These are phyloP conservation scores for Anoplius nigerrimus DNA, from an alignment of 2,888 invertebrate genomes.

Conservation along the genomic window DNA sequence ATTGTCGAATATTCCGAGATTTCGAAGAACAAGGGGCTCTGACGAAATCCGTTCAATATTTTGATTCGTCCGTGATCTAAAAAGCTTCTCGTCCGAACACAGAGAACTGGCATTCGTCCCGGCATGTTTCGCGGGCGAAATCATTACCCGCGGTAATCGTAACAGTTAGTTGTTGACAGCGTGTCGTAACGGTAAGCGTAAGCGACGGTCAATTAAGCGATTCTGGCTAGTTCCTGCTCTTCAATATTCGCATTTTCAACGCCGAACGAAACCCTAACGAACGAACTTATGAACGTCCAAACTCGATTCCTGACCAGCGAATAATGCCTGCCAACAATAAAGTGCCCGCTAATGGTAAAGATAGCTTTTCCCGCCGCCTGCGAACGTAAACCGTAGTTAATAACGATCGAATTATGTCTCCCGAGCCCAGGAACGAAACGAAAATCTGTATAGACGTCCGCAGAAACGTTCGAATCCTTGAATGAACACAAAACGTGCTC, in stretches of 20 bases:
- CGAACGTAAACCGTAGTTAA: conserved; percentile 10
- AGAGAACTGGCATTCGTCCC: too few relatives aligned
- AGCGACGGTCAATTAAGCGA: conserved; percentile 41
- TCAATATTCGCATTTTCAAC: conserved; percentile 36
- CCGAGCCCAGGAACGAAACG: background rate
- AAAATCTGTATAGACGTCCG: too few relatives aligned
- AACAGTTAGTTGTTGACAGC: conserved; percentile 42
- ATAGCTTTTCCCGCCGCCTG: conserved; percentile 9
- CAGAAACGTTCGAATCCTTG: conserved; percentile 7
- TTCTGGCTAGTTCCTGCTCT: conserved; percentile 39
- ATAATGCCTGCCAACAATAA: too few relatives aligned
- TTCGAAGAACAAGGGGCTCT: background rate
- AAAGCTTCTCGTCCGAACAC: too few relatives aligned
- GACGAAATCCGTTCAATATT: background rate
- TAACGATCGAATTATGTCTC: conserved; percentile 11
- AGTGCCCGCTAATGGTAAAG: conserved; percentile 2
- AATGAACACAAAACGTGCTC: conserved; percentile 30
- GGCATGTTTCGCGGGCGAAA: too few relatives aligned
- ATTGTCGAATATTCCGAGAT: too few relatives aligned
- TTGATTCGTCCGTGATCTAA: too few relatives aligned
- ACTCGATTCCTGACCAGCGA: too few relatives aligned
- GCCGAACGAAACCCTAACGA: conserved; percentile 39
- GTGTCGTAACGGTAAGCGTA: conserved; percentile 45
- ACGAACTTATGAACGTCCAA: background rate
- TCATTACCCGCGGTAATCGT: too few relatives aligned